phyloP scores from a whole-genome alignment of 2,797 vertebrate species.

The Leucoraja ocellata region DNA sequence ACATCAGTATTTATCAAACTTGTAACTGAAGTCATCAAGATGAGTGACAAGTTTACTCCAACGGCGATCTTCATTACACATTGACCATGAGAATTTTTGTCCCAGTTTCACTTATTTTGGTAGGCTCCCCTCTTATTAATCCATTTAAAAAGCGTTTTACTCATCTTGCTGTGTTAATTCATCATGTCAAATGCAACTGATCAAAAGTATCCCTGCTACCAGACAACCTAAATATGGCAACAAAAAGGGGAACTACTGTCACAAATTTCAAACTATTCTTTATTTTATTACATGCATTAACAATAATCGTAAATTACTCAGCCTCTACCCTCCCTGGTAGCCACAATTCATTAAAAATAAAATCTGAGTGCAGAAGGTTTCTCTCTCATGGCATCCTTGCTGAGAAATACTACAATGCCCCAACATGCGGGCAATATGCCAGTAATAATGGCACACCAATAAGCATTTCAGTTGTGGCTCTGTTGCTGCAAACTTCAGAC shows the following conservation, averaged over 20 bases:
- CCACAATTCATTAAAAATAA: background rate
- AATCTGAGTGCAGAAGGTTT: background rate
- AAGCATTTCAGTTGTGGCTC: too few relatives aligned
- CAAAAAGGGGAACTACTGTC: background rate
- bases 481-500: too few relatives aligned
- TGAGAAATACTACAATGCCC: too few relatives aligned
- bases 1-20: background rate
- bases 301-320: background rate
- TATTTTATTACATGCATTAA: background rate
- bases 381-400: background rate
- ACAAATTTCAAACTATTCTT: background rate
- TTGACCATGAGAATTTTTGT: background rate
- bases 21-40: background rate
- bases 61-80: background rate
- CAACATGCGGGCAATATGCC: too few relatives aligned
- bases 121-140: background rate
- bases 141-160: background rate
- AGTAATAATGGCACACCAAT: too few relatives aligned
- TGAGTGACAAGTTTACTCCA: background rate
- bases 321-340: background rate
- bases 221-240: background rate
- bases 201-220: too few relatives aligned
- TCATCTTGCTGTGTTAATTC: background rate
- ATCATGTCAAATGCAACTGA: background rate
- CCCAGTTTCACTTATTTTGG: background rate